phyloP scores from a whole-genome alignment of 2,113 vertebrate genomes.

The Pavo muticus region DNA sequence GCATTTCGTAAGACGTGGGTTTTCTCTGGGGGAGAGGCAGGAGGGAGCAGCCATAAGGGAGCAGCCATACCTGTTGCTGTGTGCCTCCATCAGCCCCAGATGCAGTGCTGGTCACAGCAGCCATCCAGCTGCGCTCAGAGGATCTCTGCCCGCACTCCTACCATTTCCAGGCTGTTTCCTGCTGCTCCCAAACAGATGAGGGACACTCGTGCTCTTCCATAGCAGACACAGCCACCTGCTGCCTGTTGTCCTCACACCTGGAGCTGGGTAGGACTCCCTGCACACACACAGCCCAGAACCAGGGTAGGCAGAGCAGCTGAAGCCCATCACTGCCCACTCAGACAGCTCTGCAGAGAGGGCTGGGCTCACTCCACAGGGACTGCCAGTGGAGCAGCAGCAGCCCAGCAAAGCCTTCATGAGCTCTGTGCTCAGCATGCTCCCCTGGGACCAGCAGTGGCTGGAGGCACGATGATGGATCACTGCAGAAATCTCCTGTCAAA shows the following conservation, averaged over 20 bases:
- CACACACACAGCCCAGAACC: background rate
- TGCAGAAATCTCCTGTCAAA: background rate
- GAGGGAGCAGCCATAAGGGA: background rate
- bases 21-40: background rate
- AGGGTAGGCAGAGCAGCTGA: accelerated
- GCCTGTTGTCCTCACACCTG: background rate
- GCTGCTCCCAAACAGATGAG: background rate
- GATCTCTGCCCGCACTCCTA: background rate
- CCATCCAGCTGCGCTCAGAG: accelerated
- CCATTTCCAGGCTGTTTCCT: background rate
- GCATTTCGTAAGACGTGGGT: background rate
- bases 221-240: background rate
- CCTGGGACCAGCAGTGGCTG: background rate
- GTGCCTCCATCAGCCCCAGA: background rate
- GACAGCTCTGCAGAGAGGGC: background rate
- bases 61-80: background rate
- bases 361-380: background rate
- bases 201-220: accelerated
- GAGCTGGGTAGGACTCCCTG: background rate
- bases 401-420: background rate
- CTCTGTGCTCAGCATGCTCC: background rate
- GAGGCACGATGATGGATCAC: background rate
- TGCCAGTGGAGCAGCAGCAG: background rate
- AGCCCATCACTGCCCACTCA: accelerated
- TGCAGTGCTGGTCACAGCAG: accelerated